phyloP scores from a whole-genome alignment of 2,113 vertebrate genomes.

The Nothocercus julius region DNA sequence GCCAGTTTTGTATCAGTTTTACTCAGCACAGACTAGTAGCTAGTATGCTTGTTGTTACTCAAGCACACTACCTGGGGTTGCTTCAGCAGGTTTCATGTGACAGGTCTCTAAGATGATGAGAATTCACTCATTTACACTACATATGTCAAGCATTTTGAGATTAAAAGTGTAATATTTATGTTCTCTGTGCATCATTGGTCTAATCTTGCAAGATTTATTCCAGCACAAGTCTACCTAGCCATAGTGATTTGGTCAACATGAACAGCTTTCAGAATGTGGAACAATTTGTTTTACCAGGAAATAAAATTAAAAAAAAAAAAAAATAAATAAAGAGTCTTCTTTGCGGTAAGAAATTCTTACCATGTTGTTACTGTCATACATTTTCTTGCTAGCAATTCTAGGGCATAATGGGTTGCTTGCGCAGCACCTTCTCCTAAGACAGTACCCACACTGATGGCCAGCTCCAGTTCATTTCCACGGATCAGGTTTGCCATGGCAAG shows the following conservation, averaged over 20 bases:
- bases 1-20: not conserved
- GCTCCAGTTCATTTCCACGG: slow-evolving; percentile 94
- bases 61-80: not conserved
- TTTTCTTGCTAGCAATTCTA: slow-evolving; percentile 93
- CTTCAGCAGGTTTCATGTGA: not conserved
- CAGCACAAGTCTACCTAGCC: not conserved
- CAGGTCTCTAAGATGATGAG: not conserved
- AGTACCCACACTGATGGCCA: slow-evolving; percentile 89
- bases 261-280: not conserved
- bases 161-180: not conserved
- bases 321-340: not conserved
- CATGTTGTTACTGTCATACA: slow-evolving; percentile 90
- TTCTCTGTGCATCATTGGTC: not conserved
- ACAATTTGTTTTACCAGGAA: not conserved
- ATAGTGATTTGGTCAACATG: not conserved
- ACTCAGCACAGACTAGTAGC: not conserved
- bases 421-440: slow-evolving; percentile 87
- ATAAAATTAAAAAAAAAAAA: not conserved
- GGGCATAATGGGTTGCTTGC: slow-evolving; percentile 87
- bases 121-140: not conserved
- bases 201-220: not conserved
- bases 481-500: slow-evolving; percentile 92
- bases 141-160: not conserved
- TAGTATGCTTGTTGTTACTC: not conserved
- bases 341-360: slow-evolving; percentile 75